Conservation (phyloP, 2,888 invertebrate species). For the Nasonovia ribisnigri region DNA sequence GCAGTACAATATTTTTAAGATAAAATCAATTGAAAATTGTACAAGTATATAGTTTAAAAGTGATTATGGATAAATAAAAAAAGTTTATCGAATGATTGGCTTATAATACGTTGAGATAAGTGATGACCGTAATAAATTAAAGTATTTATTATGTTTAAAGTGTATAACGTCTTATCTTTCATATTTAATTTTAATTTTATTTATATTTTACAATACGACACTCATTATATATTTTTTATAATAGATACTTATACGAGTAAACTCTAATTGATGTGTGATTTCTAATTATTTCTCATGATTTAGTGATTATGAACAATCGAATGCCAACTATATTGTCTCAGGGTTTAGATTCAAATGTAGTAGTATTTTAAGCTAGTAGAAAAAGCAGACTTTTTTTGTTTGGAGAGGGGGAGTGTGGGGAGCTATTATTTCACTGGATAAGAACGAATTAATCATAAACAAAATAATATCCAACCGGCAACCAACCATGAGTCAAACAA, state of each 20-base stretch:
- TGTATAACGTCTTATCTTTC: not conserved
- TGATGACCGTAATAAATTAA: constrained; percentile 39
- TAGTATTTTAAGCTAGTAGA: not conserved
- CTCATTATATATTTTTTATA: not conserved
- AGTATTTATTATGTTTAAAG: constrained; percentile 15
- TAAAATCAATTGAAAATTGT: not conserved
- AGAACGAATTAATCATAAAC: not conserved
- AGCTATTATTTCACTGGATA: not conserved
- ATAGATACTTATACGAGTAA: not conserved
- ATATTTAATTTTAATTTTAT: constrained; percentile 1
- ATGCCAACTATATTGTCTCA: not conserved
- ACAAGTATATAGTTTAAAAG: not conserved
- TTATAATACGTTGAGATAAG: constrained; percentile 19
- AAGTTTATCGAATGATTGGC: constrained; percentile 23
- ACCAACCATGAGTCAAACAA: not conserved
- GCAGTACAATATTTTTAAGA: not conserved
- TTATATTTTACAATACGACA: not conserved
- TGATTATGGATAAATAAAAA: not conserved
- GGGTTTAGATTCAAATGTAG: not conserved
- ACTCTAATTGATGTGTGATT: not conserved
- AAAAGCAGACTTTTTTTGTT: too few species aligned
- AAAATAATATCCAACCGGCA: not conserved
- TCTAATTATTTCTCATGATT: not conserved
- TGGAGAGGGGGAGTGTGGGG: too few species aligned
- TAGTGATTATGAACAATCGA: not conserved